A percentile compares a stretch with the other conserved stretches of the same genome.
Conservation (phyloP, 2,888 invertebrate genomes). For the Agrochola lota region DNA sequence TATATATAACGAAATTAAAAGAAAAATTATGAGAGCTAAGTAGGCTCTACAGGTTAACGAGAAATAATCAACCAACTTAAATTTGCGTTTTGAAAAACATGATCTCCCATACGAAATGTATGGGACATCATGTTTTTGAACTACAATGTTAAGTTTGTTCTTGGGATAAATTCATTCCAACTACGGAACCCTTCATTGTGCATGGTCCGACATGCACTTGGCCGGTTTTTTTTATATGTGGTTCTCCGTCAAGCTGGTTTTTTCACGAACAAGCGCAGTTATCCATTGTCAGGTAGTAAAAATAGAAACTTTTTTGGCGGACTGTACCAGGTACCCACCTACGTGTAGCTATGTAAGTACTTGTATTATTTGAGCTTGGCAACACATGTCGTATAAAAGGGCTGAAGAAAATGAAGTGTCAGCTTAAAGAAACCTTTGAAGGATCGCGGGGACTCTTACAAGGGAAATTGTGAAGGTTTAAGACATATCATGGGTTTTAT, state of each 20-base stretch:
- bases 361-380: conserved; percentile 58
- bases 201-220: no score
- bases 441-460: conserved; percentile 56
- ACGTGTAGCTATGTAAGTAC: conserved; percentile 29
- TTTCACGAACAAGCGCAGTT: not conserved
- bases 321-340: conserved; percentile 20
- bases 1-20: no score
- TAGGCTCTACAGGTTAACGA: no score
- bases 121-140: no score
- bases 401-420: conserved; percentile 74
- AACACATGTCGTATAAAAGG: conserved; percentile 68
- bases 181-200: no score
- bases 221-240: not conserved
- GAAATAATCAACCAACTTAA: no score
- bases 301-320: not conserved
- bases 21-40: no score
- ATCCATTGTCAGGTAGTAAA: not conserved
- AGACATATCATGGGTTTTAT: conserved; percentile 55
- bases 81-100: no score
- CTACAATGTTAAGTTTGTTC: no score
- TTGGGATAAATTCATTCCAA: no score
- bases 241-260: not conserved
- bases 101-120: no score
- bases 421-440: conserved; percentile 78
- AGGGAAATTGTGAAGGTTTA: conserved; percentile 56